These are phyloP conservation scores for Salarias fasciatus DNA, from an alignment of 2,797 vertebrate species.

Conservation along the genomic window DNA sequence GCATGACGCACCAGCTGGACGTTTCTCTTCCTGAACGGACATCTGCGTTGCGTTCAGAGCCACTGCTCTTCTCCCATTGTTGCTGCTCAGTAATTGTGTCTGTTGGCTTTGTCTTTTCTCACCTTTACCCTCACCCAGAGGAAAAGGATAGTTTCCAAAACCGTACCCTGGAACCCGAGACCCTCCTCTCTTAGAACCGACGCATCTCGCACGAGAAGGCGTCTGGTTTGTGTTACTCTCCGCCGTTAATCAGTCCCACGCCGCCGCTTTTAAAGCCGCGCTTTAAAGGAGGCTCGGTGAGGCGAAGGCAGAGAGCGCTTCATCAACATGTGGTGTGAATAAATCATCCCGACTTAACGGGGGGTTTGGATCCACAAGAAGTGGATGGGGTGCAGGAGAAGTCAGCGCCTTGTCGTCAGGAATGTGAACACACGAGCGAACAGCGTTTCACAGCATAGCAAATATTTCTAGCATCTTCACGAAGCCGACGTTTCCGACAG, in stretches of 20 bases:
- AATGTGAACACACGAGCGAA: too few relatives aligned
- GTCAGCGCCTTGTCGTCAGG: too few relatives aligned
- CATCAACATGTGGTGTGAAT: slow-evolving; percentile 40
- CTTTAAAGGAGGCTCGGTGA: slow-evolving; percentile 17
- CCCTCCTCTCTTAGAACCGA: background rate
- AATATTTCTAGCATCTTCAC: slow-evolving; percentile 18
- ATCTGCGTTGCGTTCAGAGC: too few relatives aligned
- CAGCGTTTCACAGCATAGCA: slow-evolving; percentile 15
- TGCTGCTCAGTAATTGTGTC: too few relatives aligned
- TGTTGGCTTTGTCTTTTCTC: too few relatives aligned
- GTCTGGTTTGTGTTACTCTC: slow-evolving; percentile 47
- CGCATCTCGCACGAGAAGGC: background rate
- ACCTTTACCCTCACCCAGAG: too few relatives aligned
- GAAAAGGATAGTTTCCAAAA: too few relatives aligned
- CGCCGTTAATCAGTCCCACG: slow-evolving; percentile 35
- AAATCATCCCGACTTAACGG: slow-evolving; percentile 29
- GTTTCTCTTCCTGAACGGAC: too few relatives aligned
- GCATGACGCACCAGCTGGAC: too few relatives aligned
- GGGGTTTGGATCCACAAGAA: background rate
- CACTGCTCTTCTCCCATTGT: too few relatives aligned
- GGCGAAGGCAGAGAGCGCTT: slow-evolving; percentile 1
- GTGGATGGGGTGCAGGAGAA: slow-evolving; percentile 4
- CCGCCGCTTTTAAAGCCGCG: slow-evolving; percentile 19
- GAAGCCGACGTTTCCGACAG: too few relatives aligned
- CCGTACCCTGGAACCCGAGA: background rate